phyloP scores from a whole-genome alignment of 2,113 vertebrate genomes.

The Ploceus nigricollis region DNA sequence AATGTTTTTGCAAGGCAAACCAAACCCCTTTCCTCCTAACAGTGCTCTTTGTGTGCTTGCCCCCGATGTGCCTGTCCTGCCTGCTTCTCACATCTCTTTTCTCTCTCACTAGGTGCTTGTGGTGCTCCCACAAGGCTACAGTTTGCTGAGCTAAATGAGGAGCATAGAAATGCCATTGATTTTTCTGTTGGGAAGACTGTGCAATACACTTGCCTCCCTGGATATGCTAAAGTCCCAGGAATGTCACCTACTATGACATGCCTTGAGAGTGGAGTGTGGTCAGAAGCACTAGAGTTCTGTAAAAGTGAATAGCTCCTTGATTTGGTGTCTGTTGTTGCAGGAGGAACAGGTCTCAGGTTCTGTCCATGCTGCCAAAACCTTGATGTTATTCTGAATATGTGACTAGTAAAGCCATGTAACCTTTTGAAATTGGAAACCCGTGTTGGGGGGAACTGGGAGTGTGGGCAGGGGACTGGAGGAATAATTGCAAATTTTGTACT shows the following conservation, averaged over 20 bases:
- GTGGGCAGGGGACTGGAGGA: background rate
- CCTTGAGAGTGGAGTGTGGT: slow-evolving; percentile 57
- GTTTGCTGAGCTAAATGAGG: slow-evolving; percentile 58
- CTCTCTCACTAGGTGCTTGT: slow-evolving; percentile 63
- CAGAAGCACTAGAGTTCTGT: slow-evolving; percentile 59
- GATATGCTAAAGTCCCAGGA: slow-evolving; percentile 4
- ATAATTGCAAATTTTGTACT: background rate
- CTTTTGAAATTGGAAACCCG: background rate
- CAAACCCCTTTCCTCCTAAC: background rate
- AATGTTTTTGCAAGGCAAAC: background rate
- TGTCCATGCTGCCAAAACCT: slow-evolving; percentile 21
- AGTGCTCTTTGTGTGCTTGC: background rate
- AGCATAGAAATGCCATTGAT: slow-evolving; percentile 12
- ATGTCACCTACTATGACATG: slow-evolving; percentile 33
- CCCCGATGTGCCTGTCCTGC: background rate
- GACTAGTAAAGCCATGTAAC: slow-evolving; percentile 62
- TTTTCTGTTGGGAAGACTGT: slow-evolving; percentile 65
- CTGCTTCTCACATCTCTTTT: background rate
- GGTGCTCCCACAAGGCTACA: slow-evolving; percentile 13
- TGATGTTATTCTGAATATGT: background rate
- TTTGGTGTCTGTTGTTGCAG: background rate
- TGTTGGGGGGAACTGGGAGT: background rate
- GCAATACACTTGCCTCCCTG: slow-evolving; percentile 59
- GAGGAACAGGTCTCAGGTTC: background rate
- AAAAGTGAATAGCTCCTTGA: slow-evolving; percentile 67